Evolutionary conservation across 2,888 invertebrate species (phyloP).

Genomic region (Ditylenchus weischeri): DNA sequence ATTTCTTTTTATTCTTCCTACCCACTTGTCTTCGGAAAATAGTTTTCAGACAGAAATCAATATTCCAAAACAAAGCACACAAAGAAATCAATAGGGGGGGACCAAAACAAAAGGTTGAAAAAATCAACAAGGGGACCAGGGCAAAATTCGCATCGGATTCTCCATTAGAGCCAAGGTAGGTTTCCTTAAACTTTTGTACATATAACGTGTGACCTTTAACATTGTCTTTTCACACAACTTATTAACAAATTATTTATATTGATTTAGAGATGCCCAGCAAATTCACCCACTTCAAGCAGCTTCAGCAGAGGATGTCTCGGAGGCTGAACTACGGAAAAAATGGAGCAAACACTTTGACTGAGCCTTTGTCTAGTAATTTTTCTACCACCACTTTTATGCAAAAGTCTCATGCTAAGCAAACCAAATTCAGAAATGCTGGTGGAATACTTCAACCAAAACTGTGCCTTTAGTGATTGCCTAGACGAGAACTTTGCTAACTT

Average conservation of each 20-base stretch:
- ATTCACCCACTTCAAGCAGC: slow-evolving; percentile 43
- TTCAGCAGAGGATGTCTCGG: slow-evolving; percentile 71
- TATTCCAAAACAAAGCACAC: no score
- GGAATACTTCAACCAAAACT: slow-evolving; percentile 52
- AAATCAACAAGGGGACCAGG: no score
- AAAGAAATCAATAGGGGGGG: no score
- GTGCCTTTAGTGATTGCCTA: slow-evolving; percentile 49
- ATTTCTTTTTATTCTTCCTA: no score
- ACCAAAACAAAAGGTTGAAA: no score
- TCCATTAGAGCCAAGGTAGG: no score
- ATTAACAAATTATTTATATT: not conserved
- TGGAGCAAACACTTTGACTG: slow-evolving; percentile 42
- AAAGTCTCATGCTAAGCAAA: slow-evolving; percentile 2
- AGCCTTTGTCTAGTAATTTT: slow-evolving; percentile 47
- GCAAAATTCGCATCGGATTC: no score
- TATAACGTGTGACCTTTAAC: not conserved
- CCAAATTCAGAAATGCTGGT: slow-evolving; percentile 50
- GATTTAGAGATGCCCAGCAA: slow-evolving; percentile 42
- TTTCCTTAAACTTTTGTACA: not conserved
- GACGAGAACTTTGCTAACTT: slow-evolving; percentile 49
- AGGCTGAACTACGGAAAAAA: slow-evolving; percentile 77
- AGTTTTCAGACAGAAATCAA: no score
- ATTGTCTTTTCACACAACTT: no score
- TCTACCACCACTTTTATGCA: slow-evolving; percentile 1
- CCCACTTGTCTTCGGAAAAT: no score